These are phyloP conservation scores for Lagocephalus sceleratus DNA, from an alignment of 2,797 vertebrate genomes.

Conservation along the genomic window DNA sequence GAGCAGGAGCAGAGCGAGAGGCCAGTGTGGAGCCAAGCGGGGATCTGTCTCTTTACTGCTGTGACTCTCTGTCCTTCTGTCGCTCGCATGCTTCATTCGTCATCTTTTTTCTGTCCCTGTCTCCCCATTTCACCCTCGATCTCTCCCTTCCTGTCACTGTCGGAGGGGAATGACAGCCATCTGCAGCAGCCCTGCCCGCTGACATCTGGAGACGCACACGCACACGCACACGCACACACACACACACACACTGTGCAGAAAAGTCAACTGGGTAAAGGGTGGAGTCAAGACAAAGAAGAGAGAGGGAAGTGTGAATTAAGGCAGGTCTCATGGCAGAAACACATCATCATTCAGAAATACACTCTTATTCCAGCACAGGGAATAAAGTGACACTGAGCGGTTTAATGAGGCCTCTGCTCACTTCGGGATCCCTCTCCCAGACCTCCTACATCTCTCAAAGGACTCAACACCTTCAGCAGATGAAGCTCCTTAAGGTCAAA, in stretches of 20 bases:
- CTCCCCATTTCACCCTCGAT: slow-evolving; percentile 6
- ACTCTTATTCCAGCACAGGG: slow-evolving; percentile 15
- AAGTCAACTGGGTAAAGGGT: slow-evolving; percentile 16
- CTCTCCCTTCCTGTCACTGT: slow-evolving; percentile 50
- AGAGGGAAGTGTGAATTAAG: slow-evolving; percentile 12
- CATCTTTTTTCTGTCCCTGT: slow-evolving; percentile 1
- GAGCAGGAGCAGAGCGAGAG: slow-evolving; percentile 31
- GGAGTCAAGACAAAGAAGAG: slow-evolving; percentile 18
- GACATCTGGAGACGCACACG: slow-evolving; percentile 63
- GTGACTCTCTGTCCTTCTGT: slow-evolving; percentile 16
- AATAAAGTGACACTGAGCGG: slow-evolving; percentile 1
- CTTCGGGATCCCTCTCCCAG: slow-evolving; percentile 13
- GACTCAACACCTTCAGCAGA: not conserved
- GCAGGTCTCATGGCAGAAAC: slow-evolving; percentile 1
- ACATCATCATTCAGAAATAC: slow-evolving; percentile 35
- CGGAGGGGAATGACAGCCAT: slow-evolving; percentile 67
- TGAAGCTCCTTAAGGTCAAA: slow-evolving; percentile 1
- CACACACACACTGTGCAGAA: slow-evolving; percentile 24
- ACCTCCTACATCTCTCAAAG: slow-evolving; percentile 18
- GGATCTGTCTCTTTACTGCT: slow-evolving; percentile 23
- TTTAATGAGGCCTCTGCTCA: slow-evolving; percentile 25
- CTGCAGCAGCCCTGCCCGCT: slow-evolving; percentile 48
- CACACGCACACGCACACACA: slow-evolving; percentile 9
- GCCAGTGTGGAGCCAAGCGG: slow-evolving; percentile 29
- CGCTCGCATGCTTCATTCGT: slow-evolving; percentile 26